Conservation (phyloP, 2,113 vertebrate genomes). For the Prietella phreatophila region DNA sequence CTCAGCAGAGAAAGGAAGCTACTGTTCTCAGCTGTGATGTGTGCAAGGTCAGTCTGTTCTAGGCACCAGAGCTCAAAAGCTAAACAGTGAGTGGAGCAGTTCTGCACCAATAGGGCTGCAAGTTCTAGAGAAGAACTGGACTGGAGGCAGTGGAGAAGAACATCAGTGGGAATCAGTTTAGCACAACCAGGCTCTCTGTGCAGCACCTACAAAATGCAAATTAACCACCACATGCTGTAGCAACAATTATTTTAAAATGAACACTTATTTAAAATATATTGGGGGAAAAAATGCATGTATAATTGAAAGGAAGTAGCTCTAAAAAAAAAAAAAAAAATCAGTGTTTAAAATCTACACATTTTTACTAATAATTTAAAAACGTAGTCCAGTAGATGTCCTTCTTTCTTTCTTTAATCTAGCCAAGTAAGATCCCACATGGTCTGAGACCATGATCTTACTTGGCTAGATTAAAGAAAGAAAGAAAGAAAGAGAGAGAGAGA, state of each 20-base stretch:
- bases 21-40: constrained; percentile 62
- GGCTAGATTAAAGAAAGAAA: too few relatives aligned
- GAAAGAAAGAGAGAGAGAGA: too few relatives aligned
- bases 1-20: constrained; percentile 75
- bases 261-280: background rate
- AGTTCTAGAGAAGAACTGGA: constrained; percentile 61
- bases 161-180: constrained; percentile 61
- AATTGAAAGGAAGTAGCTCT: background rate
- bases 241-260: background rate
- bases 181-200: constrained; percentile 71
- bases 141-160: constrained; percentile 80
- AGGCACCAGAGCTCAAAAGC: constrained; percentile 87
- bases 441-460: too few relatives aligned
- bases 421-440: background rate
- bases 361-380: background rate
- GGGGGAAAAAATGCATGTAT: background rate
- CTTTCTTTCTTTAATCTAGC: background rate
- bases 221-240: background rate
- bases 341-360: background rate
- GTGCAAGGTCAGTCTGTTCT: constrained; percentile 52
- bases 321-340: background rate
- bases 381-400: background rate
- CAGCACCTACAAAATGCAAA: constrained; percentile 59
- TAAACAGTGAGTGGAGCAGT: constrained; percentile 79
- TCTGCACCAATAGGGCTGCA: constrained; percentile 71